phyloP scores from a whole-genome alignment of 2,113 vertebrate species.

The Sinocyclocheilus maitianheensis region DNA sequence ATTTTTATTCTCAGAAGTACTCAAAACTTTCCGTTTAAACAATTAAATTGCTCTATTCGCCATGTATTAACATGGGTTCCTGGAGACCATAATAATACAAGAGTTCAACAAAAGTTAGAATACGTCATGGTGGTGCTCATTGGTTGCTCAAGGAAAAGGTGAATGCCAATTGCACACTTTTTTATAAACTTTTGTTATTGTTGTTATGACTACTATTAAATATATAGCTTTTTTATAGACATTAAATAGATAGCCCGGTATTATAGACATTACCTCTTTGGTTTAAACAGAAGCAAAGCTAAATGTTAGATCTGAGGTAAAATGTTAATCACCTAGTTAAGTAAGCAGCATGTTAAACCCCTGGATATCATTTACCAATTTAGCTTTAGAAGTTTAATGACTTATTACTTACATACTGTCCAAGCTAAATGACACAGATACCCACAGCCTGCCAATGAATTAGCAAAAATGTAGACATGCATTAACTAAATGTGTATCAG shows the following conservation, averaged over 20 bases:
- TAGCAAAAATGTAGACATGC: constrained; percentile 29
- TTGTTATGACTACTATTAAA: background rate
- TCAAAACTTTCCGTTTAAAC: background rate
- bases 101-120: background rate
- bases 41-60: background rate
- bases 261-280: background rate
- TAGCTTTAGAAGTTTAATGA: constrained; percentile 14
- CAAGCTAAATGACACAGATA: constrained; percentile 10
- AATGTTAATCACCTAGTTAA: background rate
- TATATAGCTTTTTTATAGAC: background rate
- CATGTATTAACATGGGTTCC: background rate
- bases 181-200: too few relatives aligned
- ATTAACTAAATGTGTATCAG: constrained; percentile 54
- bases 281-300: background rate
- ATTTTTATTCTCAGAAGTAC: background rate
- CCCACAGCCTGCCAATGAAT: constrained; percentile 32
- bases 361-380: background rate
- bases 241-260: too few relatives aligned
- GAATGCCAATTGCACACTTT: too few relatives aligned
- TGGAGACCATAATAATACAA: background rate
- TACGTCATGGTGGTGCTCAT: too few relatives aligned
- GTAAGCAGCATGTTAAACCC: background rate
- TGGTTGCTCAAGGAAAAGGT: too few relatives aligned
- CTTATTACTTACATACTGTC: constrained; percentile 2
- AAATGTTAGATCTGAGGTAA: background rate